These are phyloP conservation scores for Epinephelus awoara DNA, from an alignment of 2,797 vertebrate species.

Conservation along the genomic window DNA sequence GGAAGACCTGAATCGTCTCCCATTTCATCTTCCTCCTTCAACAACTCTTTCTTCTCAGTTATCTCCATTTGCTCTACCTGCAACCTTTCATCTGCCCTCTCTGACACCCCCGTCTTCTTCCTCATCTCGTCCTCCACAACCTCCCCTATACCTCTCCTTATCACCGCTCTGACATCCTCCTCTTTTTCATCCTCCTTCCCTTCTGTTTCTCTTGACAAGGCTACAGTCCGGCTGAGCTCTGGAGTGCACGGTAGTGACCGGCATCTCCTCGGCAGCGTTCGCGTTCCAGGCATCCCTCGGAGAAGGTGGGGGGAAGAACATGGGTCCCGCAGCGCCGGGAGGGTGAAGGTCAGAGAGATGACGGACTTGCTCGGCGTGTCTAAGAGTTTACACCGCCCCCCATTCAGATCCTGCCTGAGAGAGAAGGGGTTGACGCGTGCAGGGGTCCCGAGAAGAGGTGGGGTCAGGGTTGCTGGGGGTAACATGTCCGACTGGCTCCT, in stretches of 20 bases:
- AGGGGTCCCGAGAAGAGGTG: constrained; percentile 70
- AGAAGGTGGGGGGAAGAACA: constrained; percentile 75
- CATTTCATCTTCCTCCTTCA: constrained; percentile 1
- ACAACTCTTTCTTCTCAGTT: constrained; percentile 46
- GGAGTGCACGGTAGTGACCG: constrained; percentile 91
- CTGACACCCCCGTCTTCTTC: not conserved
- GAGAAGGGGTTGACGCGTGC: constrained; percentile 93
- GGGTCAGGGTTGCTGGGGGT: constrained; percentile 60
- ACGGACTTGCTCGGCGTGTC: constrained; percentile 94
- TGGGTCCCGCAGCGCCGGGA: constrained; percentile 80
- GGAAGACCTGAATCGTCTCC: constrained; percentile 67
- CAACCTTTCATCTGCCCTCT: constrained; percentile 14
- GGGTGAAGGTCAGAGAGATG: constrained; percentile 90
- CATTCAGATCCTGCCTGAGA: constrained; percentile 92
- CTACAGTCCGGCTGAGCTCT: constrained; percentile 61
- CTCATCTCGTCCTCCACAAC: not conserved
- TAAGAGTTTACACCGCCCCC: constrained; percentile 94
- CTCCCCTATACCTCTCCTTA: not conserved
- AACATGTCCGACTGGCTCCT: constrained; percentile 91
- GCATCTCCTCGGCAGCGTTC: constrained; percentile 77
- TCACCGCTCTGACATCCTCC: fast-evolving
- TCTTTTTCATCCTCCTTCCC: not conserved
- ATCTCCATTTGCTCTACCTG: constrained; percentile 12
- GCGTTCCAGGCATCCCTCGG: constrained; percentile 67
- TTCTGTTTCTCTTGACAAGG: constrained; percentile 34